Evolutionary conservation across 1,140 invertebrate genomes (phyloP), one percentile per base, ranked within the genome.

Genomic region (Paracyclopina nana): DNA sequence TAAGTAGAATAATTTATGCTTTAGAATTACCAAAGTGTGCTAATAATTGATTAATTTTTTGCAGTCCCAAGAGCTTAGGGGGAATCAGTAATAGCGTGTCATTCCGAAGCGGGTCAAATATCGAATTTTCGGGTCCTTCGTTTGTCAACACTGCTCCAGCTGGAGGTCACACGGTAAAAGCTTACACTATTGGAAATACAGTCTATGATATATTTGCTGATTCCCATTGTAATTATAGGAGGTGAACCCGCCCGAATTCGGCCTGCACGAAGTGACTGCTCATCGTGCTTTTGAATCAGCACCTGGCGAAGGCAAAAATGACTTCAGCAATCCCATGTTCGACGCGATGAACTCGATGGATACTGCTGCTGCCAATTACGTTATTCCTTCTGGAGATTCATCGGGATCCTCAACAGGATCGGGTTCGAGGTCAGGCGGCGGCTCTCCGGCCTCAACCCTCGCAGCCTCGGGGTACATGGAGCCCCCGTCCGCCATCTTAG

Each of bases 271-370:
- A 42, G 70, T 79, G 26, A 70, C 71, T 54, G 68, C 67, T 53
- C 83, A 83, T 62, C 78, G 77, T 45, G 18, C 11, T 5, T 12
- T 18, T 11, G 12, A 42, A 18, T 14, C 43, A 20, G 25, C 25
- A 14, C 8, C 14, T 22, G 14, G 18, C 26, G 14, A n/a, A 16
- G 8, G 29, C 43, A 58, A 57, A 30, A 72, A 85, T 46, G 86
- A 94, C 65, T 92, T 94, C 66, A 81, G 79, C 59, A 94, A 92
- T 68, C 88, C 88, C 8, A 90, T 95, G 84, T 95, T 91, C 63
- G 87, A 94, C 60, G 85, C 63, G 74, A 58, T 68, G 53, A 60
- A 54, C 12, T 53, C 34, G 14, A 53, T 55, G n/a, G n/a, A n/a
- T n/a, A n/a, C n/a, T n/a, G 40, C 40, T 42, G 12, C n/a, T 18